These are phyloP conservation scores for Aphelinus certus DNA, from an alignment of 1,140 invertebrate species.

Conservation along the genomic window DNA sequence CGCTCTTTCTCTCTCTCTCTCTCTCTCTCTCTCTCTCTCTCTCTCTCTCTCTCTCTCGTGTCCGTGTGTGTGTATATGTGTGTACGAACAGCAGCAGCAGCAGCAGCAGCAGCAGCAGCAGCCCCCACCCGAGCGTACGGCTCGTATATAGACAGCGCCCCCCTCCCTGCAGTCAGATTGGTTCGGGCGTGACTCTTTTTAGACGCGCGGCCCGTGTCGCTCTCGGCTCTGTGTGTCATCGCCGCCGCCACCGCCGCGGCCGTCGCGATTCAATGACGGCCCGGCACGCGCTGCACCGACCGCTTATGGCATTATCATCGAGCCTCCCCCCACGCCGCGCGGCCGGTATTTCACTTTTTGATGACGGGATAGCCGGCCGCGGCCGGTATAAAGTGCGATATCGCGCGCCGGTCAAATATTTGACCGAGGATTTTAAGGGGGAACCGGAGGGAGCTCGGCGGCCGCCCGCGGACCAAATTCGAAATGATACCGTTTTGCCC, in stretches of 20 bases:
- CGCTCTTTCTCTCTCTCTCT: constrained; percentile 40
- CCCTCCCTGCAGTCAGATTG: constrained; percentile 61
- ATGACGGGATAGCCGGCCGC: constrained; percentile 22
- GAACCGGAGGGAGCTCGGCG: neutral
- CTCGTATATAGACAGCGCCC: neutral
- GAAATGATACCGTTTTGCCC: constrained; percentile 35
- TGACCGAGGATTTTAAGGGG: constrained; percentile 35
- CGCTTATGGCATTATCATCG: constrained; percentile 27
- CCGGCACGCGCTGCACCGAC: neutral
- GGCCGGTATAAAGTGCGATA: constrained; percentile 15
- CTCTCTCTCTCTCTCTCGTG: constrained; percentile 38
- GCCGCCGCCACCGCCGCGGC: constrained; percentile 27
- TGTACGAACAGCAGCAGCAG: constrained; percentile 24
- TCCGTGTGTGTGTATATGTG: constrained; percentile 47
- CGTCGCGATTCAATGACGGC: constrained; percentile 8
- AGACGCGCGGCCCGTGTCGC: constrained; percentile 1
- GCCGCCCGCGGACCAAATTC: constrained; percentile 30
- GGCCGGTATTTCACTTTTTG: constrained; percentile 34
- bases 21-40: constrained; percentile 25
- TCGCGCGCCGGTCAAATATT: constrained; percentile 36
- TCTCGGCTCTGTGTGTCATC: constrained; percentile 38
- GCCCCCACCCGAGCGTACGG: no score
- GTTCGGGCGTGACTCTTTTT: constrained; percentile 62
- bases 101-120: no score
- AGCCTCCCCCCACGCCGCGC: neutral